Percentiles rank a stretch among this genome's conserved stretches.
phyloP scores from a whole-genome alignment of 2,888 invertebrate genomes.

The Amiota minor region DNA sequence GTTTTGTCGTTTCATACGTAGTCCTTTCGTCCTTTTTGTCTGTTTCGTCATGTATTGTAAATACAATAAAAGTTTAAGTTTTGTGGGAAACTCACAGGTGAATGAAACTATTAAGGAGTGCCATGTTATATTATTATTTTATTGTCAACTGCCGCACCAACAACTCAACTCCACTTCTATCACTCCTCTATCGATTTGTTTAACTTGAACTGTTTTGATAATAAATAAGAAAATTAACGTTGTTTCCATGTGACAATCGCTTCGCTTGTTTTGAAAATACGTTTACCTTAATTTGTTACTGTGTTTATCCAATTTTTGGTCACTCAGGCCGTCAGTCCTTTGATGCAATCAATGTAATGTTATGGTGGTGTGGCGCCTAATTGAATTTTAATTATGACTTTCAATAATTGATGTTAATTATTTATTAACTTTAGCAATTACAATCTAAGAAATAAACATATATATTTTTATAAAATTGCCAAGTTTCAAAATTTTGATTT shows the following conservation, averaged over 20 bases:
- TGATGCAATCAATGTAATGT: conserved; percentile 15
- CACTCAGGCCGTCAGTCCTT: not conserved
- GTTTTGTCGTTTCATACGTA: no score
- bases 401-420: conserved; percentile 55
- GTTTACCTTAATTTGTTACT: not conserved
- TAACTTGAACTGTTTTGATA: not conserved
- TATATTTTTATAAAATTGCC: not conserved
- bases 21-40: no score
- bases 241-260: not conserved
- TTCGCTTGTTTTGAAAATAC: not conserved
- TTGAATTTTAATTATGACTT: conserved; percentile 62
- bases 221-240: conserved; percentile 4
- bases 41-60: no score
- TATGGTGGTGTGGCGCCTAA: conserved; percentile 25
- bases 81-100: conserved; percentile 10
- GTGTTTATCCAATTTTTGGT: no score
- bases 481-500: no score
- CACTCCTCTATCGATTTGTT: not conserved
- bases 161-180: not conserved
- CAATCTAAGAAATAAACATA: not conserved
- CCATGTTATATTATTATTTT: not conserved
- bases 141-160: no score
- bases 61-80: not conserved
- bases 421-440: conserved; percentile 23
- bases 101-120: not conserved